Percentiles rank a stretch among this genome's conserved stretches.
Evolutionary conservation across 2,113 vertebrate species (phyloP).

Genomic region (Lepus timidus): DNA sequence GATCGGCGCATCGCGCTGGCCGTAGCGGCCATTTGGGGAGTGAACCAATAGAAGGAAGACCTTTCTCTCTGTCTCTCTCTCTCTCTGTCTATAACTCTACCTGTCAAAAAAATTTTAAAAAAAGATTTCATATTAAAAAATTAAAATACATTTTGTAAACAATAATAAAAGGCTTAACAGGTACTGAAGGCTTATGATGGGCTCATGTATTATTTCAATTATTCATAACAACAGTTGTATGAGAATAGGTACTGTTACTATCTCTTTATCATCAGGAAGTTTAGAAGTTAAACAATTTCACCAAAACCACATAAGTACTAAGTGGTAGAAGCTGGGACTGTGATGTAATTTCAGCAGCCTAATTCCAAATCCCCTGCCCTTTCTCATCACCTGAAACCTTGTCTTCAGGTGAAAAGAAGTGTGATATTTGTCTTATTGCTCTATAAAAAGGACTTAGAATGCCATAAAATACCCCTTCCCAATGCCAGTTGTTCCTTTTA

Average conservation of each 20-base stretch:
- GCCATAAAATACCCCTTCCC: not conserved
- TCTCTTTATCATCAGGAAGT: not conserved
- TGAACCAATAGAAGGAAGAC: no score
- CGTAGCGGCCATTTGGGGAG: no score
- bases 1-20: no score
- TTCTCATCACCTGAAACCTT: not conserved
- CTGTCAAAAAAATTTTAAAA: no score
- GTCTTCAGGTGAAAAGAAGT: not conserved
- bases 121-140: not conserved
- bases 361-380: not conserved
- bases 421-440: conserved; percentile 14
- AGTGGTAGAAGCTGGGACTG: not conserved
- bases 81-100: no score
- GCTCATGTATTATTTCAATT: not conserved
- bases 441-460: conserved; percentile 31
- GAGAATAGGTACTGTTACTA: not conserved
- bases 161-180: not conserved
- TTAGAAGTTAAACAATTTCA: not conserved
- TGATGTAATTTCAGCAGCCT: not conserved
- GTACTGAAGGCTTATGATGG: not conserved
- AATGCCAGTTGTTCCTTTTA: not conserved
- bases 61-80: no score
- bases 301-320: not conserved
- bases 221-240: not conserved
- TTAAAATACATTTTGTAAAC: not conserved